Evolutionary conservation across 2,797 vertebrate genomes (phyloP), one percentile per base, ranked within the genome.

Genomic region (Rhadinocentrus ornatus): DNA sequence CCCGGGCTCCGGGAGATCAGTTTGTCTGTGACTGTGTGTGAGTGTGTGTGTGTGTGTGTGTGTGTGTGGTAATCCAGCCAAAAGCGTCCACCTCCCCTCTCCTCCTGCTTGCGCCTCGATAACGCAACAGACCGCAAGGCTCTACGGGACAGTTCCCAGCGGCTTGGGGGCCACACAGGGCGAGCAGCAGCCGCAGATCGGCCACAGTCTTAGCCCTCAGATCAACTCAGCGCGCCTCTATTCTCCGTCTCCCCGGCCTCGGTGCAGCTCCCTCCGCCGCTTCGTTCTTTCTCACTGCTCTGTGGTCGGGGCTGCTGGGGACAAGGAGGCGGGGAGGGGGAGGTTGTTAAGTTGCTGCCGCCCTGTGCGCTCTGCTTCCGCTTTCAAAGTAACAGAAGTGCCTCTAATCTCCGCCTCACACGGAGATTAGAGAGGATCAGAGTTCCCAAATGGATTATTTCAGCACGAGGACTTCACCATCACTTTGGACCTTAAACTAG

Each of bases 1-100:
- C 72, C 64, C 41, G 52, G 60, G 29, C n/a, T 52, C 62, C 63
- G 70, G 39, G 55, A 4, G 18, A 3, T 7, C n/a, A 44, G 61
- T 24, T 29, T 46, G 32, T 44, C 27, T 29, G 52, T 32, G 52
- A 26, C 59, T 32, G 53, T 31, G 69, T 65, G 75, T 71, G 69
- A 63, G 12, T 34, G 32, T 35, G 34, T 35, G 34, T 35, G 34
- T 35, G 34, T 35, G 32, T 34, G 52, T 32, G 41, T 31, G 66
- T 32, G 53, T 31, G 69, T 65, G 77, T 71, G 69, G 16, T 62
- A 71, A 75, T 76, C 70, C 73, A 73, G 55, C 31, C 54, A 37
- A 46, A 32, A 48, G n/a, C 65, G 9, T 20, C 62, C 46, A 24
- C 35, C 24, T 39, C 41, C 41, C 44, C 12, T 37, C 35, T 37